These are phyloP conservation scores for Pseudococcus jackbeardsleyi DNA, from an alignment of 2,888 invertebrate species.

Conservation along the genomic window DNA sequence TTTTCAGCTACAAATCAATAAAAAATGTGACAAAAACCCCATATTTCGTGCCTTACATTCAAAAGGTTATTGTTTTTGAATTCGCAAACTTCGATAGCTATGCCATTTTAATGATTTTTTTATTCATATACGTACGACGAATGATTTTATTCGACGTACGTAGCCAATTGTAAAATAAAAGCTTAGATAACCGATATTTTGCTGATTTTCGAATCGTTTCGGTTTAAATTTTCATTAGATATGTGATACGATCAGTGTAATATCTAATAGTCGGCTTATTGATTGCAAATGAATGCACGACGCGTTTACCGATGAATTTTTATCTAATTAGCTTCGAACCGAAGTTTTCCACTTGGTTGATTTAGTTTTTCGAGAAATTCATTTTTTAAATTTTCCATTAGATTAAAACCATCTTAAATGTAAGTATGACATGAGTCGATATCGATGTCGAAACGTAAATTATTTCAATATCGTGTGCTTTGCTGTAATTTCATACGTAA, in stretches of 20 bases:
- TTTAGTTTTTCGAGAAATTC: not conserved
- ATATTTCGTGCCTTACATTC: not conserved
- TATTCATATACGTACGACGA: not conserved
- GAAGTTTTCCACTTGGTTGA: not conserved
- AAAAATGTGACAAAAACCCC: constrained; percentile 32
- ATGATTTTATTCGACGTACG: not conserved
- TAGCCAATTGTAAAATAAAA: not conserved
- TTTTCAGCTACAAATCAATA: constrained; percentile 29
- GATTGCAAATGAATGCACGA: not conserved
- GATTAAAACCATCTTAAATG: not conserved
- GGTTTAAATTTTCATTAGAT: not conserved
- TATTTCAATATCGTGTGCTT: not conserved
- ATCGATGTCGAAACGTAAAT: not conserved
- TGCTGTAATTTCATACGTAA: not conserved
- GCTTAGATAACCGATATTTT: not conserved
- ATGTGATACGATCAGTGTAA: not conserved
- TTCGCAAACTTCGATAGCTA: not conserved
- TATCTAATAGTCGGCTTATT: constrained; percentile 9
- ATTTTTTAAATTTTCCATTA: not conserved
- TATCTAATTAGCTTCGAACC: not conserved
- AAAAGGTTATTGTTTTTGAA: constrained; percentile 26
- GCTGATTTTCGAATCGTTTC: not conserved
- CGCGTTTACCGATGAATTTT: not conserved
- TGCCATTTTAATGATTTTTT: not conserved
- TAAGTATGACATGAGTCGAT: not conserved